Base-by-base conservation (phyloP, 2,888 invertebrate genomes). In the Scaptomyza polygonia region DNA sequence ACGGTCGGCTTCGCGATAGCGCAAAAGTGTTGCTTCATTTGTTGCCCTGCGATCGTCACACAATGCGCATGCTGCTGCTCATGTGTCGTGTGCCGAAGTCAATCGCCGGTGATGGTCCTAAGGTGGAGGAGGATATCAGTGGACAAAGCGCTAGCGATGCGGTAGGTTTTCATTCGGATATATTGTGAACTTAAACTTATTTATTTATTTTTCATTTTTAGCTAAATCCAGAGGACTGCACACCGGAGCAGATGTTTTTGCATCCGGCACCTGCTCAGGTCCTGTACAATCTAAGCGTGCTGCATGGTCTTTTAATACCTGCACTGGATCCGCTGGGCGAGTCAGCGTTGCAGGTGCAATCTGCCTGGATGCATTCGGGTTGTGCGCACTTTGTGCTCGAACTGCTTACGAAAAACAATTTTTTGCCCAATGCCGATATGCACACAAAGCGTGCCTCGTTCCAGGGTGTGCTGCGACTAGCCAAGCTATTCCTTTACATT, bases 261-360 rank as follows among this genome's bases (percentile, higher is more conserved):
- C 94, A 94, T 78, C 93, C 94, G 11, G 94, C 95, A 45, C 94
- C 96, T 14, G 95, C 96, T 39, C 94, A 95, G 92, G 96, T 96
- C 88, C 93, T 95, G 56, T 96, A 96, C 88, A 94, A 95, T 91
- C 92, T 96, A 72, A 95, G 95, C 92, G 96, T 98, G 49, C 93
- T 98, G 67, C 97, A 98, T 91, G 95, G 97, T 69, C 93, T 98
- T 91, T 93, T 99, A 71, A 97, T 99, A 95, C 99, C 99, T 12
- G 97, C 98, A 7, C 92, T 95, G 8, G 96, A 97, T 84, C 95
- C 96, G 2, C 93, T 95, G 79, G 94, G 96, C 2, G 96, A 96
- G 43, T 95, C 93, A 5, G 92, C 93, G 71, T 91, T 93, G 49
- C 93, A 92, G 77, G 93, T 93, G 74, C 94, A 95, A 90, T 89